Evolutionary conservation across 2,888 invertebrate species (phyloP), one percentile per base, ranked within the genome.

Genomic region (Archips crataeganus): DNA sequence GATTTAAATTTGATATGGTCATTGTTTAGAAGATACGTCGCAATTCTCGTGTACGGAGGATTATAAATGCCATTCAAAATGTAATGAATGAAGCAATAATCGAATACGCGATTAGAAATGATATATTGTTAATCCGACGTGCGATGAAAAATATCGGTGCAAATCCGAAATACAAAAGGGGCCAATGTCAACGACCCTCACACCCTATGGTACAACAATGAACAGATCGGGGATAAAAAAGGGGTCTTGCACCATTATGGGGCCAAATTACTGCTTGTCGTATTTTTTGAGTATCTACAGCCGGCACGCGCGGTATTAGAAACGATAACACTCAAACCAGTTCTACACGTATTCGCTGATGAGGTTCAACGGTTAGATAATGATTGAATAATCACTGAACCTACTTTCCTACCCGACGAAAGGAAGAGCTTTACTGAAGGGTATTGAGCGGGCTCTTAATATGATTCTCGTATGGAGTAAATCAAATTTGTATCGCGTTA

Each of bases 401-500:
- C 42, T 32, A 59, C 64, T 70, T 65, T 74, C 60, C 45, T 65
- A 39, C 49, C 47, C 42, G 65, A 36, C 47, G 36, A 39, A n/a
- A 39, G 11, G 42, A 32, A 57, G 39, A 65, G 10, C 34, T 3
- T 45, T 63, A 64, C 34, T 36, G 61, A 9, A 42, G 54, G n/a
- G 15, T 63, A 54, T 60, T 57, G 34, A 63, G 60, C 47, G 47
- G 34, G 54, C 61, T 68, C 69, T 60, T 73, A 73, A 69, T 65
- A 70, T 69, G 36, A 72, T 67, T 78, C 76, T 74, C 74, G 77
- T 78, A 61, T 54, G 60, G 68, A 85, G 83, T 82, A 90, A 93
- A 92, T 92, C 91, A 90, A 92, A 93, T 94, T 93, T 93, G 91
- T 90, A 85, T 84, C 84, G 87, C 85, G 92, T 92, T 92, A 93